These are phyloP conservation scores for Sesamia inferens DNA, from an alignment of 2,888 invertebrate species.

Conservation along the genomic window DNA sequence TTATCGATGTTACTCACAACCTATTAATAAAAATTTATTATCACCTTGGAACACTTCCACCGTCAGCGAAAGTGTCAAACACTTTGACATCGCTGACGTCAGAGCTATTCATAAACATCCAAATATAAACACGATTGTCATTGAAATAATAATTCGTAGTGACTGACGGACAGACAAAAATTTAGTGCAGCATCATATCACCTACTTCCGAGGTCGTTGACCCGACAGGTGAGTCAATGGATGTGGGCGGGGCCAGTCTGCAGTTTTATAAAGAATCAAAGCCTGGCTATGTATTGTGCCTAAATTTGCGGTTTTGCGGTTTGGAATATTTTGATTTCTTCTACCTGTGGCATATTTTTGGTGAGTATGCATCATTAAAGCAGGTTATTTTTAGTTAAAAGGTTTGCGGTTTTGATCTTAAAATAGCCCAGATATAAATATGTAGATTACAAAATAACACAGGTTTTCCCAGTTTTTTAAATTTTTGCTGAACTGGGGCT, in stretches of 20 bases:
- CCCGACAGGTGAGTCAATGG: constrained; percentile 41
- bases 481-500: no score
- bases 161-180: constrained; percentile 31
- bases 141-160: constrained; percentile 8
- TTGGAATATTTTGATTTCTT: not conserved
- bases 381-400: not conserved
- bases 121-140: constrained; percentile 32
- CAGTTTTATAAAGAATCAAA: constrained; percentile 19
- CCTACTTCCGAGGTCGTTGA: constrained; percentile 45
- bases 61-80: constrained; percentile 39
- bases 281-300: constrained; percentile 20
- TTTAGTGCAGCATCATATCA: constrained; percentile 46
- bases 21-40: constrained; percentile 22
- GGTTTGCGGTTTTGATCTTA: constrained; percentile 20
- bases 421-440: constrained; percentile 7
- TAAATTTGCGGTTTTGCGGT: constrained; percentile 8
- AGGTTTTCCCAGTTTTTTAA: no score
- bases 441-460: not conserved
- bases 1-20: no score
- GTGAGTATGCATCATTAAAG: not conserved
- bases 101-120: constrained; percentile 20
- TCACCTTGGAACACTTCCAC: constrained; percentile 35
- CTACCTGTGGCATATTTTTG: constrained; percentile 1
- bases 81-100: constrained; percentile 22
- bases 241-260: constrained; percentile 36